Conservation (phyloP, 2,888 invertebrate species). For the Schrankia costaestrigalis region DNA sequence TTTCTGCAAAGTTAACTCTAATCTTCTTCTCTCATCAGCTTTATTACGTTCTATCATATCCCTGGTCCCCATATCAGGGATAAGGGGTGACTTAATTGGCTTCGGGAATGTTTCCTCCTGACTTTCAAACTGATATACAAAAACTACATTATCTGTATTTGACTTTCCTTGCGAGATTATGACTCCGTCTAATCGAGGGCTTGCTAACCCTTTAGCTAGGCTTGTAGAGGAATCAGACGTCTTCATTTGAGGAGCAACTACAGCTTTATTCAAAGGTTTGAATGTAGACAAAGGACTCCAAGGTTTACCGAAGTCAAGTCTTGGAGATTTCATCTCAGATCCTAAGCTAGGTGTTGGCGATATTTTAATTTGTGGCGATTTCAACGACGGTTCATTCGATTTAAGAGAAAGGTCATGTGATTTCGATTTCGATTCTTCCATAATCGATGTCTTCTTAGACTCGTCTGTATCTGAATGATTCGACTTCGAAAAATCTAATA, state of each 20-base stretch:
- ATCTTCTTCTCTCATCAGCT: slow-evolving; percentile 62
- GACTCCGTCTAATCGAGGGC: slow-evolving; percentile 69
- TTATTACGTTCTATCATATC: slow-evolving; percentile 69
- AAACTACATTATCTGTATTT: slow-evolving; percentile 67
- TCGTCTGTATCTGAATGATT: slow-evolving; percentile 60
- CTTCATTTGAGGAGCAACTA: slow-evolving; percentile 49
- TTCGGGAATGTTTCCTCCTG: slow-evolving; percentile 54
- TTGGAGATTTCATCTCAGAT: slow-evolving; percentile 55
- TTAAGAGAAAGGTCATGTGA: slow-evolving; percentile 26
- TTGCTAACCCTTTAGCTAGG: slow-evolving; percentile 53
- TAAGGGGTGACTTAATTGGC: slow-evolving; percentile 58
- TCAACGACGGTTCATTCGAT: slow-evolving; percentile 31
- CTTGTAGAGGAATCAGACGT: slow-evolving; percentile 59
- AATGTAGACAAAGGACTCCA: slow-evolving; percentile 66
- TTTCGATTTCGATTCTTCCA: slow-evolving; percentile 45
- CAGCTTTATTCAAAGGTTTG: slow-evolving; percentile 54
- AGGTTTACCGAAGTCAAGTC: slow-evolving; percentile 56
- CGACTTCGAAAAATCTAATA: slow-evolving; percentile 53
- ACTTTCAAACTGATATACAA: slow-evolving; percentile 71
- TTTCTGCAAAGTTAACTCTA: slow-evolving; percentile 67
- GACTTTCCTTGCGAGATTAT: slow-evolving; percentile 73
- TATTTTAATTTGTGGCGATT: slow-evolving; percentile 54
- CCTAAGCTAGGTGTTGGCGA: slow-evolving; percentile 58
- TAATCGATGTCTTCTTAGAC: slow-evolving; percentile 44
- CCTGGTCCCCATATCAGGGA: slow-evolving; percentile 62